phyloP scores from a whole-genome alignment of 1,140 invertebrate species.

The Temnothorax nylanderi region DNA sequence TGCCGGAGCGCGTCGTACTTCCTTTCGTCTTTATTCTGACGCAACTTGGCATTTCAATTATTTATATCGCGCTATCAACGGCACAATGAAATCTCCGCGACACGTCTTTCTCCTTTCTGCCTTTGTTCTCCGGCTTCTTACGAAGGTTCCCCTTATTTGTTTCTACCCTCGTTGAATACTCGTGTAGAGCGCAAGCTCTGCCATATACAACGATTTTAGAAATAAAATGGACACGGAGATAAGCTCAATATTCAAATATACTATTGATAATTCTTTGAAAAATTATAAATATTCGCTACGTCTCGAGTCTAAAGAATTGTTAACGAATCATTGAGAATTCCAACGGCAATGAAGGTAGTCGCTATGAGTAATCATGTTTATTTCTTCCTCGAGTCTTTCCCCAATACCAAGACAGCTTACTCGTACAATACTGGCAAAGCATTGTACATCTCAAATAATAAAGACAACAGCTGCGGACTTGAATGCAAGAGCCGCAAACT shows the following conservation, averaged over 20 bases:
- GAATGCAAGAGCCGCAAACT: slow-evolving; percentile 32
- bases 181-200: not conserved
- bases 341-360: not conserved
- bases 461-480: slow-evolving; percentile 36
- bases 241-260: not conserved
- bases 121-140: not conserved
- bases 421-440: not conserved
- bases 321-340: slow-evolving; percentile 11
- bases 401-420: not conserved
- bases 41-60: slow-evolving; percentile 61
- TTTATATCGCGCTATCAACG: slow-evolving; percentile 39
- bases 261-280: not conserved
- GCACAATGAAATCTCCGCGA: slow-evolving; percentile 34
- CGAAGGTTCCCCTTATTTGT: not conserved
- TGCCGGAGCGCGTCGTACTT: slow-evolving; percentile 4
- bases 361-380: not conserved
- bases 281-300: not conserved
- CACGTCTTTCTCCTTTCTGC: slow-evolving; percentile 34
- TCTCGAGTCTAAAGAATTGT: not conserved
- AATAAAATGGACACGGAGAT: not conserved
- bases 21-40: slow-evolving; percentile 8
- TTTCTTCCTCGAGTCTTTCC: not conserved
- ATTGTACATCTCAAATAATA: slow-evolving; percentile 28
- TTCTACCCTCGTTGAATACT: not conserved
- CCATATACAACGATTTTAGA: too few species aligned